Base-by-base conservation (phyloP, 2,797 vertebrate species). In the Borostomias antarcticus region DNA sequence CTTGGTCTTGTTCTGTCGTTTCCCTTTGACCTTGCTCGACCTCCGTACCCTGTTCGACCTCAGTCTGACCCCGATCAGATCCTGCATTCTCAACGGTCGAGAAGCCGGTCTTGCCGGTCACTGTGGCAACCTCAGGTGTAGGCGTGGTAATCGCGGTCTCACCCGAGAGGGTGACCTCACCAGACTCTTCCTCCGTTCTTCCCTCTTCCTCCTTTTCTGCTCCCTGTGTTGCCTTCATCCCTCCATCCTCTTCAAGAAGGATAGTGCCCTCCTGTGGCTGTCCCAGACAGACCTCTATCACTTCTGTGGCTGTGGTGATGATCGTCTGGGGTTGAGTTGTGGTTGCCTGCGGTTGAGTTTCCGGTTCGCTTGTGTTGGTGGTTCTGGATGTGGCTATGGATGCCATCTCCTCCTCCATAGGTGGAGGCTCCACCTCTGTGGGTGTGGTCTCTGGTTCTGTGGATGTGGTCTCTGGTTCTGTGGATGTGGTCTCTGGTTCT, bases 31-130 rank as follows among this genome's bases (percentile, higher is more conserved):
- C 35, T 10, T 47, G 28, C 50, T 54, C 62, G 21, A 58, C 53
- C 23, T 75, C 65, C 32, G 5, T 64, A 51, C 11, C 33, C 37
- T 69, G 65, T 50, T 32, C 29, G 52, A 37, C 15, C n/a, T 29
- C 66, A 29, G 32, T 60, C 15, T 58, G 29, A 50, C n/a, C 6
- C 40, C 15, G 21, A 23, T 40, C 5, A 1, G 37, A 15, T 3
- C 37, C 13, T 15, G 17, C 37, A 11, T 43, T 43, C 37, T 4
- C 37, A 43, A 13, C 4, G 37, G 13, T 17, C 37, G 37, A 43
- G 37, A 43, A 11, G 13, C 17, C 37, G 37, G 35, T 37, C 3
- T 37, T 13, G 6, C 2, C 6, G 32, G 52, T n/a, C 15, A 6
- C 57, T 13, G 35, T 8, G 26, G 43, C 32, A 8, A 33, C 21